These are phyloP conservation scores for Corythornis madagascariensis DNA, from an alignment of 2,113 vertebrate species.

Conservation along the genomic window DNA sequence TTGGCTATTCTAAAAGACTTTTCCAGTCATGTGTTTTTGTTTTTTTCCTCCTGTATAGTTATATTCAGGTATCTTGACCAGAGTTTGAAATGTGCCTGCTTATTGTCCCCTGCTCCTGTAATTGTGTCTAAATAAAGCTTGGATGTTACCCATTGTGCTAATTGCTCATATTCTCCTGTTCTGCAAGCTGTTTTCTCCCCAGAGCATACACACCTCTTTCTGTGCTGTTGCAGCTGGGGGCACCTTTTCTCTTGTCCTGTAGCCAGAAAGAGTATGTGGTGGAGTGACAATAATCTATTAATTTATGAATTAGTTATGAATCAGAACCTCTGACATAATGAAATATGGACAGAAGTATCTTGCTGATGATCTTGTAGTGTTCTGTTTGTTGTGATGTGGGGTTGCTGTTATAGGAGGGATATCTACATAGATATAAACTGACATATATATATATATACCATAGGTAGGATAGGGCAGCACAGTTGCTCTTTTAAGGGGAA, in stretches of 20 bases:
- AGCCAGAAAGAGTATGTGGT: background rate
- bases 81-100: background rate
- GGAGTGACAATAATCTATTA: background rate
- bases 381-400: background rate
- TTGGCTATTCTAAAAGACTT: background rate
- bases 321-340: background rate
- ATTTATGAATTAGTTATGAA: background rate
- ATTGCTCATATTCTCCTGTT: background rate
- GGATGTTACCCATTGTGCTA: background rate
- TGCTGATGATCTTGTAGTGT: background rate
- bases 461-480: background rate
- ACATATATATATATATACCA: no score
- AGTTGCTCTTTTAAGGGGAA: background rate
- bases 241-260: background rate
- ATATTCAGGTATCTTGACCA: background rate
- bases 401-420: background rate
- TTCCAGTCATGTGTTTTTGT: background rate
- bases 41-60: background rate
- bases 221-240: background rate
- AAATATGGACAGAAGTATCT: background rate
- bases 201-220: background rate
- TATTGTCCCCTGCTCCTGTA: background rate
- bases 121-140: background rate
- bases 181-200: background rate
- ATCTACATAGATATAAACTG: no score